Evolutionary conservation across 2,797 vertebrate genomes (phyloP).

Genomic region (Lophius americanus): DNA sequence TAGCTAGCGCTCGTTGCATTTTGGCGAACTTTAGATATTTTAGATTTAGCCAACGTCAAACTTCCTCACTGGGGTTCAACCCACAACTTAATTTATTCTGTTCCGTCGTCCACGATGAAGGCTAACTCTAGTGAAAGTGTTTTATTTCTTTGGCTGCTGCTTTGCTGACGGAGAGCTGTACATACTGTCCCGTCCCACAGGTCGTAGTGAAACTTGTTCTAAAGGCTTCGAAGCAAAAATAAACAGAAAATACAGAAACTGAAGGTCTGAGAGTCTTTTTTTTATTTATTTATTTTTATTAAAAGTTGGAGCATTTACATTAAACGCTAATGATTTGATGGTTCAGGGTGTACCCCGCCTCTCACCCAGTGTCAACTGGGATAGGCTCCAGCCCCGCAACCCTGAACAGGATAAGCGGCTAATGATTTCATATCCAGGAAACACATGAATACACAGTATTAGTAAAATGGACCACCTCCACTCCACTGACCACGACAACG

Average conservation of each 20-base stretch:
- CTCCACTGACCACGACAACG: background rate
- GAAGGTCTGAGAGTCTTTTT: background rate
- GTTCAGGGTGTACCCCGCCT: no score
- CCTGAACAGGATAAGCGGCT: no score
- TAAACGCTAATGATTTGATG: no score
- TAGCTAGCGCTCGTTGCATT: slow-evolving; percentile 30
- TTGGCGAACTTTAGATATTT: slow-evolving; percentile 51
- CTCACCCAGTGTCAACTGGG: no score
- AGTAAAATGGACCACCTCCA: slow-evolving; percentile 5
- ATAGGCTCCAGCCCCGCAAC: no score
- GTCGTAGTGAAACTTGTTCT: slow-evolving; percentile 64
- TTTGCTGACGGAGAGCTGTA: slow-evolving; percentile 57
- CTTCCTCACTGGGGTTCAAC: slow-evolving; percentile 1
- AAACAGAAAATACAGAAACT: slow-evolving; percentile 47
- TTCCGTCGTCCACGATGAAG: slow-evolving; percentile 13
- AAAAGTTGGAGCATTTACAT: background rate
- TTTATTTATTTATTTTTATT: slow-evolving; percentile 10
- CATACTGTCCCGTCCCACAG: slow-evolving; percentile 62
- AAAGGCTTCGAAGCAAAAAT: slow-evolving; percentile 66
- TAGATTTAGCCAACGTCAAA: slow-evolving; percentile 13
- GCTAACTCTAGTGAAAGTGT: slow-evolving; percentile 53
- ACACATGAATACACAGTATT: slow-evolving; percentile 19
- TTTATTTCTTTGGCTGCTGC: slow-evolving; percentile 29
- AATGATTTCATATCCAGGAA: background rate
- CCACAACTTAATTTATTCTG: slow-evolving; percentile 51